Conservation (phyloP, 53 echinoderm and acorn worm species). For the Temnopleurus reevesii region DNA sequence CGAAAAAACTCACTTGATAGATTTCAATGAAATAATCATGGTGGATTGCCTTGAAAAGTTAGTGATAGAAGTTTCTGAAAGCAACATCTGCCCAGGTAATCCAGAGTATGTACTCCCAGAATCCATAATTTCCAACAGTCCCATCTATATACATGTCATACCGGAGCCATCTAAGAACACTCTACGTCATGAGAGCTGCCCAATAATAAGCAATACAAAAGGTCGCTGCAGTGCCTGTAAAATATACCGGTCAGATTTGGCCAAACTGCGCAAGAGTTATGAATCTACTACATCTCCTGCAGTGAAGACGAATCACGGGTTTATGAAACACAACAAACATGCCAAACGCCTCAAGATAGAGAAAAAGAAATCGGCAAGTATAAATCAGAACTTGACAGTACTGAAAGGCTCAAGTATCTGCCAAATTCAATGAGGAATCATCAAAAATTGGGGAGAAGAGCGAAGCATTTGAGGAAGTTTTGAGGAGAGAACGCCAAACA, state of each 20-base stretch:
- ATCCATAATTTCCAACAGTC: neutral
- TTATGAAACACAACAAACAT: neutral
- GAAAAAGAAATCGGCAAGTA: neutral
- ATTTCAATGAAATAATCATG: too few relatives aligned
- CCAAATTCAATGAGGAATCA: neutral
- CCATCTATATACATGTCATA: neutral
- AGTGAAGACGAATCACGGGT: neutral
- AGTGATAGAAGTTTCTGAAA: too few relatives aligned
- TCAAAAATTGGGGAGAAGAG: neutral
- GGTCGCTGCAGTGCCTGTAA: neutral
- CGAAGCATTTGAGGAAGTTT: neutral
- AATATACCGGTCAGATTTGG: neutral
- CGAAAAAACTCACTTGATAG: too few relatives aligned
- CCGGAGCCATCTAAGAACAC: neutral
- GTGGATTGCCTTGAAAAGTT: too few relatives aligned
- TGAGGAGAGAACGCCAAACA: neutral
- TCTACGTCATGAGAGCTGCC: neutral
- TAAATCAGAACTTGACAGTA: neutral
- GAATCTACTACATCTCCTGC: neutral
- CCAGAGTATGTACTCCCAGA: too few relatives aligned
- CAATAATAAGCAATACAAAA: neutral
- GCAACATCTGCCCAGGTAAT: too few relatives aligned
- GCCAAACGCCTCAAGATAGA: neutral
- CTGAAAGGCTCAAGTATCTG: neutral
- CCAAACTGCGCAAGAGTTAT: neutral